Evolutionary conservation across 2,888 invertebrate species (phyloP).

Genomic region (Gisinianus flammeolus): DNA sequence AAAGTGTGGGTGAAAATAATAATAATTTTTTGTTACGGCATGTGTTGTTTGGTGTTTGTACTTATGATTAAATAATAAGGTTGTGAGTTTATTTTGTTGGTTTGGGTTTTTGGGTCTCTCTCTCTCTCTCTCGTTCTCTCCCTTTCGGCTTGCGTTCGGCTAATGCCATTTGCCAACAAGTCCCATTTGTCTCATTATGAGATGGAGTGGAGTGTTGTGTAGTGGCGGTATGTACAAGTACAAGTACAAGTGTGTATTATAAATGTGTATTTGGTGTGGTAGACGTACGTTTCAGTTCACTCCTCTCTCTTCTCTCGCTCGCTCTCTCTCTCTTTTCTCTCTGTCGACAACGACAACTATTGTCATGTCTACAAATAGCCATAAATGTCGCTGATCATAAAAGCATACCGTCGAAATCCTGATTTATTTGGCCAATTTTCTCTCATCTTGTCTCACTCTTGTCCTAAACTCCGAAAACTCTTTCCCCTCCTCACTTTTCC

Average conservation of each 20-base stretch:
- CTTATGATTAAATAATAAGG: not conserved
- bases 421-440: constrained; percentile 44
- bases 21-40: not conserved
- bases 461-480: not conserved
- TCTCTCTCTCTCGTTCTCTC: not conserved
- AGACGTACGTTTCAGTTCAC: constrained; percentile 27
- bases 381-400: constrained; percentile 43
- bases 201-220: not conserved
- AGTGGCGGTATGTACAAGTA: not conserved
- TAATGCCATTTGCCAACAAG: constrained; percentile 29
- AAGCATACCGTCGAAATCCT: constrained; percentile 44
- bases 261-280: too few relatives aligned
- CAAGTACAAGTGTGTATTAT: not conserved
- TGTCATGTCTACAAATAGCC: constrained; percentile 39
- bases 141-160: not conserved
- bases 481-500: not conserved
- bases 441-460: constrained; percentile 13
- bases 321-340: not conserved
- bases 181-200: constrained; percentile 35
- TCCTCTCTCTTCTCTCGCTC: not conserved
- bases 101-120: too few relatives aligned
- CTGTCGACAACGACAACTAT: constrained; percentile 20
- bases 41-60: not conserved
- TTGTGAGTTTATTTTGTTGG: not conserved
- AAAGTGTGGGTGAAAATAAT: not conserved